Evolutionary conservation across 1,140 invertebrate genomes (phyloP).

Genomic region (Bombus soroeensis): DNA sequence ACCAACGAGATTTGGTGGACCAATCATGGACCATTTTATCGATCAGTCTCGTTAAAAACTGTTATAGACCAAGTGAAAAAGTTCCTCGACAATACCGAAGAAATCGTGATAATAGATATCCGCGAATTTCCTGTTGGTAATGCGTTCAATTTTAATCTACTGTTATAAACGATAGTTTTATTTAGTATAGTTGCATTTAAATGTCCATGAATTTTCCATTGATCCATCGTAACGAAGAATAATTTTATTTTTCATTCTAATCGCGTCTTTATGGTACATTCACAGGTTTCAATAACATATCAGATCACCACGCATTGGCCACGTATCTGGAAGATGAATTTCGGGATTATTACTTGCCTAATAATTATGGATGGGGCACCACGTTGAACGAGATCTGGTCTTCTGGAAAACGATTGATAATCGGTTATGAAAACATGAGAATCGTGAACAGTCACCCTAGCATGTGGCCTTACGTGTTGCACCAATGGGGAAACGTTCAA

Average conservation of each 20-base stretch:
- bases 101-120: slow-evolving; percentile 86
- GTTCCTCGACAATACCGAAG: slow-evolving; percentile 85
- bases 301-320: neutral
- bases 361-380: slow-evolving; percentile 80
- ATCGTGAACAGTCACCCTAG: slow-evolving; percentile 69
- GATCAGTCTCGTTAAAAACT: slow-evolving; percentile 80
- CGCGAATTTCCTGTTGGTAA: slow-evolving; percentile 85
- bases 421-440: slow-evolving; percentile 83
- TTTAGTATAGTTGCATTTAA: no score
- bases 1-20: slow-evolving; percentile 81
- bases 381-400: slow-evolving; percentile 83
- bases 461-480: slow-evolving; percentile 82
- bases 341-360: slow-evolving; percentile 80
- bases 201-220: neutral
- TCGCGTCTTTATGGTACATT: neutral
- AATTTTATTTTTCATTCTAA: neutral
- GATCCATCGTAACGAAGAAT: no score
- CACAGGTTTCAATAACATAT: slow-evolving; percentile 1
- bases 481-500: slow-evolving; percentile 86
- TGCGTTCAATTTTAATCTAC: neutral
- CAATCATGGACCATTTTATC: slow-evolving; percentile 83
- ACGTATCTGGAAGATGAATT: slow-evolving; percentile 74
- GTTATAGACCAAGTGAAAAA: slow-evolving; percentile 83
- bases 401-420: slow-evolving; percentile 82
- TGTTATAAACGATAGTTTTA: neutral